A percentile compares a stretch with the other conserved stretches of the same genome.
These are phyloP conservation scores for Hemicrepidius hirtus DNA, from an alignment of 2,888 invertebrate genomes.

Conservation along the genomic window DNA sequence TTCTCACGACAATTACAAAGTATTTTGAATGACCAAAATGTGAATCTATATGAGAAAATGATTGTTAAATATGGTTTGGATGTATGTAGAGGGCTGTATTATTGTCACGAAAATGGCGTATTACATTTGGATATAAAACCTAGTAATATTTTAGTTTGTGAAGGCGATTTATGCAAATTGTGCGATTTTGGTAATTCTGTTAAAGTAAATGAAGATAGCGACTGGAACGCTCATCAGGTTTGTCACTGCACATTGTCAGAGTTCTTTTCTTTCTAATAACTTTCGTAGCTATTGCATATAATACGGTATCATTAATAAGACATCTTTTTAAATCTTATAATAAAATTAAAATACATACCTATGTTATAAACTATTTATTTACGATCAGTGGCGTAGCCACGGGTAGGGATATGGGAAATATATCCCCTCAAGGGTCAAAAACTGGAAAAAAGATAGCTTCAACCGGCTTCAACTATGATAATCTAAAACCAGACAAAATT, in stretches of 20 bases:
- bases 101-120: slow-evolving; percentile 64
- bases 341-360: too few relatives aligned
- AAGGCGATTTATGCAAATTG: slow-evolving; percentile 64
- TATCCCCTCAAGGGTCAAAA: too few relatives aligned
- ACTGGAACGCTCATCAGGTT: slow-evolving; percentile 19
- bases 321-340: too few relatives aligned
- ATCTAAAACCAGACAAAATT: too few relatives aligned
- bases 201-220: slow-evolving; percentile 41
- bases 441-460: too few relatives aligned
- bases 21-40: slow-evolving; percentile 59
- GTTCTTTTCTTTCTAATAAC: too few relatives aligned
- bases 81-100: slow-evolving; percentile 63
- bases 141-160: slow-evolving; percentile 66
- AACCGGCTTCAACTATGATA: too few relatives aligned
- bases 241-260: background rate
- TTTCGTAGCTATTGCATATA: background rate
- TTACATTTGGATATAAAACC: slow-evolving; percentile 70
- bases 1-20: slow-evolving; percentile 62
- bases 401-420: too few relatives aligned
- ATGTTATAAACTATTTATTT: too few relatives aligned
- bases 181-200: slow-evolving; percentile 70
- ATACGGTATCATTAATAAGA: too few relatives aligned
- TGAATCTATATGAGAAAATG: slow-evolving; percentile 38
- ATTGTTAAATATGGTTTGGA: slow-evolving; percentile 60
- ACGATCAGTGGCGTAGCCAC: too few relatives aligned